A percentile compares a stretch with the other conserved stretches of the same genome.
Conservation (phyloP, 2,888 invertebrate genomes). For the Bedellia somnulentella region DNA sequence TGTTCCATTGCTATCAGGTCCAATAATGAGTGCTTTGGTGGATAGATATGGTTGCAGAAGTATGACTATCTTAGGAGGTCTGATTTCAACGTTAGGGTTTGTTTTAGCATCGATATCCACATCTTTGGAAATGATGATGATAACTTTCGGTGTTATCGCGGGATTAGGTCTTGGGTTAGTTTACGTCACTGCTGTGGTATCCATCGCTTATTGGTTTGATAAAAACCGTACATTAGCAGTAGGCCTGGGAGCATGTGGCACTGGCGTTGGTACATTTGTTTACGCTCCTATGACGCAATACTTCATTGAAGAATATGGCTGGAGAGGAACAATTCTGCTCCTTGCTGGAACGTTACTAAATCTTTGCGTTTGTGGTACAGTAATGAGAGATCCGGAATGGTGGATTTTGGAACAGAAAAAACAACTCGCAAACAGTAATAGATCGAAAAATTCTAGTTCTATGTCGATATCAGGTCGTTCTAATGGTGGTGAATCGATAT, state of each 20-base stretch:
- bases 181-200: constrained; percentile 88
- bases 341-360: constrained; percentile 84
- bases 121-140: constrained; percentile 75
- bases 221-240: constrained; percentile 84
- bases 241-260: constrained; percentile 85
- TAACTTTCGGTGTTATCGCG: constrained; percentile 84
- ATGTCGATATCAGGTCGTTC: constrained; percentile 50
- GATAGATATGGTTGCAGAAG: constrained; percentile 83
- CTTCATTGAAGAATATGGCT: constrained; percentile 77
- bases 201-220: constrained; percentile 92
- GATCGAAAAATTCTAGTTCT: constrained; percentile 50
- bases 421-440: constrained; percentile 28
- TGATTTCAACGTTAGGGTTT: constrained; percentile 76
- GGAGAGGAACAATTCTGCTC: constrained; percentile 80
- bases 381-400: constrained; percentile 91
- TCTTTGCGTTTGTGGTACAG: constrained; percentile 81
- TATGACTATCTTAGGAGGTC: constrained; percentile 74
- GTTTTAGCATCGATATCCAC: constrained; percentile 71
- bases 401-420: constrained; percentile 66
- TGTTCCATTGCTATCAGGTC: constrained; percentile 83
- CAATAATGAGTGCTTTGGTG: constrained; percentile 80
- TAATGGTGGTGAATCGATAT: constrained; percentile 22
- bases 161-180: constrained; percentile 83
- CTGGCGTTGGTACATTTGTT: constrained; percentile 85
- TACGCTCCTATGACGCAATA: constrained; percentile 85